Evolutionary conservation across 2,797 vertebrate genomes (phyloP), one percentile per base, ranked within the genome.

Genomic region (Ctenosaura bakeri): DNA sequence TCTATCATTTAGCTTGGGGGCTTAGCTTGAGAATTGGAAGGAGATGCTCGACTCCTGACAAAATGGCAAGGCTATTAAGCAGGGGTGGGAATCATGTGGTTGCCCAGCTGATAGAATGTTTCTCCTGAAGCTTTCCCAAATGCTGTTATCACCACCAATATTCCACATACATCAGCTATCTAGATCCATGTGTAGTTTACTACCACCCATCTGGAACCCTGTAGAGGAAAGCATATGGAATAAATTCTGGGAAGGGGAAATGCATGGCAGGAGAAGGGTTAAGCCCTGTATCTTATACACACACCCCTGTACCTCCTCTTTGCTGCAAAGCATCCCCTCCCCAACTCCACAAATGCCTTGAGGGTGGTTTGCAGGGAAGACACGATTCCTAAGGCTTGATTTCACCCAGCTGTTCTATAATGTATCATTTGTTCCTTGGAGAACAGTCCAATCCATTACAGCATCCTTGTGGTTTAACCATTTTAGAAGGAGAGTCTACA

Each of bases 401-500:
- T 74, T 59, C 35, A 22, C 38, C 35, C 4, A 6, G 13, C 62
- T 54, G 46, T 14, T 18, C 24, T 88, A 46, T 80, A 81, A 18
- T 18, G 46, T 18, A 50, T 79, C 9, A 46, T n/a, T 56, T 77
- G 6, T 6, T 62, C 83, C 62, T 64, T 52, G 35, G 54, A 83
- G 81, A 77, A 50, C 77, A 18, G 32, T 89, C 29, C 29, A 50
- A 50, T 64, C 50, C 9, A 2, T 66, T 89, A 24, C 35, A 42
- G 35, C 46, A 32, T 79, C 62, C 35, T 5, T 46, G 87, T 73
- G n/a, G 87, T 38, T 86, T 69, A 89, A n/a, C 52, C 71, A 73
- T 71, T 85, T 46, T 88, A 83, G 52, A 88, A 90, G 64, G 69
- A 84, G 50, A 74, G 81, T 74, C 38, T 87, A 78, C 88, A 88